Conservation (phyloP, 2,888 invertebrate genomes). For the Leptinotarsa juncta region DNA sequence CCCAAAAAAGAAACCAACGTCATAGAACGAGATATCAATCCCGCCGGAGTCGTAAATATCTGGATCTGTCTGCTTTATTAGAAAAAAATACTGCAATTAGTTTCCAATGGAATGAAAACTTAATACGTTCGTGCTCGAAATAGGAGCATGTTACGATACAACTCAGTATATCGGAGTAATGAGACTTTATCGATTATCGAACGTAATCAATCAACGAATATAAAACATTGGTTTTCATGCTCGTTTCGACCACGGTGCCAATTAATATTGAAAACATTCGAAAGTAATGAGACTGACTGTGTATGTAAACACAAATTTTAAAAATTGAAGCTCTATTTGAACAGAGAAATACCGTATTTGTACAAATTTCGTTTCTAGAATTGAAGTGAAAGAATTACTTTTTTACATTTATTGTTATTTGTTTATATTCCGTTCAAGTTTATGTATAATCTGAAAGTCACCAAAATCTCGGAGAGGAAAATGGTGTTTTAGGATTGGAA, state of each 20-base stretch:
- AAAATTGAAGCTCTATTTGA: too few relatives aligned
- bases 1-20: not conserved
- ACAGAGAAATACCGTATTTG: too few relatives aligned
- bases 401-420: too few relatives aligned
- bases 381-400: too few relatives aligned
- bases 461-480: too few relatives aligned
- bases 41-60: slow-evolving; percentile 1
- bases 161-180: not conserved
- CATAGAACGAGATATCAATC: slow-evolving; percentile 5
- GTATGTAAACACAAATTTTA: too few relatives aligned
- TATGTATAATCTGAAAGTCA: too few relatives aligned
- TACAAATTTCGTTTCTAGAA: too few relatives aligned
- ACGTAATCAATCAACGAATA: slow-evolving; percentile 9
- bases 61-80: not conserved
- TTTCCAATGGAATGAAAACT: slow-evolving; percentile 8
- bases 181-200: not conserved
- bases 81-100: slow-evolving; percentile 13
- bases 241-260: not conserved
- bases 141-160: slow-evolving; percentile 5
- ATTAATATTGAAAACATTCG: not conserved
- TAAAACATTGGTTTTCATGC: not conserved
- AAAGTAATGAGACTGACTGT: too few relatives aligned
- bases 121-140: slow-evolving; percentile 10
- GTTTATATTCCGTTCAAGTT: too few relatives aligned
- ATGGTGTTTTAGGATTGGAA: too few relatives aligned